These are phyloP conservation scores for Nerophis ophidion DNA, from an alignment of 2,113 vertebrate genomes.

Conservation along the genomic window DNA sequence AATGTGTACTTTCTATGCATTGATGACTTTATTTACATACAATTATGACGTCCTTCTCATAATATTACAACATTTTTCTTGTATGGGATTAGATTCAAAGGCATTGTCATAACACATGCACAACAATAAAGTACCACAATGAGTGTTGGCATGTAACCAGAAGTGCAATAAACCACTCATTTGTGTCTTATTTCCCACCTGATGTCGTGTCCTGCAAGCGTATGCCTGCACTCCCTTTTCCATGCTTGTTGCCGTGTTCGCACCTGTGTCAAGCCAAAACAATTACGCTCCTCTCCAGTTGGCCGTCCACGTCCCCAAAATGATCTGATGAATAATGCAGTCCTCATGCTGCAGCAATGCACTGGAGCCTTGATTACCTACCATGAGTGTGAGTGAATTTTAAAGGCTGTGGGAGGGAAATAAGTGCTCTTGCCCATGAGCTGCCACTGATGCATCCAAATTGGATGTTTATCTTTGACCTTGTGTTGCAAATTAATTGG, in stretches of 20 bases:
- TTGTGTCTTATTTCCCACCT: no score
- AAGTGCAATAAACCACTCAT: no score
- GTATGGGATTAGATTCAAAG: background rate
- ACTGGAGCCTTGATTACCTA: slow-evolving; percentile 8
- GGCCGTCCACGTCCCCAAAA: no score
- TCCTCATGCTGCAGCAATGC: slow-evolving; percentile 20
- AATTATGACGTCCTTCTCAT: background rate
- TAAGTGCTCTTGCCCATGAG: slow-evolving; percentile 9
- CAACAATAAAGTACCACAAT: no score
- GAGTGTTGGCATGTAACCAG: no score
- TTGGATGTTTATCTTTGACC: slow-evolving; percentile 15
- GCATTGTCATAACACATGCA: no score
- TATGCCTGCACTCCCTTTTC: no score
- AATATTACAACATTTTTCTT: background rate
- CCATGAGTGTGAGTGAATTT: slow-evolving; percentile 9
- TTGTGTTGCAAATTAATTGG: slow-evolving; percentile 10
- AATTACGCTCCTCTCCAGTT: no score
- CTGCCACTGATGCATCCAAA: slow-evolving; percentile 13
- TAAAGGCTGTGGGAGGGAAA: slow-evolving; percentile 5
- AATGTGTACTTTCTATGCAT: no score
- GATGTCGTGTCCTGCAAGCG: no score
- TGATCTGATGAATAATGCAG: slow-evolving; percentile 4
- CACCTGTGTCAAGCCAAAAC: no score
- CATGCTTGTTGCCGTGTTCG: no score
- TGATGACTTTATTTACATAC: background rate